Evolutionary conservation across 2,888 invertebrate genomes (phyloP).

Genomic region (Baccha elongata): DNA sequence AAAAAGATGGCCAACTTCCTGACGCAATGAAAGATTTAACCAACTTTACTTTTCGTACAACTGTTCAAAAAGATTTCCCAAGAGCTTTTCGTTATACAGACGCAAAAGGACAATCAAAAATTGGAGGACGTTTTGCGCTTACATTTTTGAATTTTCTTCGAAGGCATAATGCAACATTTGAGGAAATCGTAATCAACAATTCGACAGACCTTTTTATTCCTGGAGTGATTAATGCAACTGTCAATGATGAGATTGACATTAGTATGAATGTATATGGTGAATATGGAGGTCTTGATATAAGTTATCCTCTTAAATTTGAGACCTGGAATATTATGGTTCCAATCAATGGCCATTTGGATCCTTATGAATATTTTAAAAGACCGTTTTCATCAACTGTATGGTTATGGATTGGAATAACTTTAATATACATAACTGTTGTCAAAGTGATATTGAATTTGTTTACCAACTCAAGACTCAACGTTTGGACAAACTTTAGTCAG

Average conservation of each 20-base stretch:
- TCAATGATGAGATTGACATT: constrained; percentile 3
- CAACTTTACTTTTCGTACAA: constrained; percentile 24
- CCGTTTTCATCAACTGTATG: constrained; percentile 36
- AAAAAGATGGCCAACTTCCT: neutral
- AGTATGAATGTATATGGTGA: neutral
- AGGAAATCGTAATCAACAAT: constrained; percentile 3
- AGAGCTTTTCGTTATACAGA: constrained; percentile 15
- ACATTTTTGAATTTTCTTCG: constrained; percentile 15
- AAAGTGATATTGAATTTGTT: neutral
- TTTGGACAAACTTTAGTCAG: constrained; percentile 20
- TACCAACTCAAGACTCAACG: neutral
- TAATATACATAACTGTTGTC: constrained; percentile 19
- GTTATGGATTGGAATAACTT: constrained; percentile 11
- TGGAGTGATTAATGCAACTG: constrained; percentile 6
- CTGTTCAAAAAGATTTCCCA: constrained; percentile 26
- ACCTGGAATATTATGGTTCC: constrained; percentile 30
- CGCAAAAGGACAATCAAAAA: neutral
- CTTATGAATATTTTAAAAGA: constrained; percentile 40
- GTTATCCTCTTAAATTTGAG: constrained; percentile 16
- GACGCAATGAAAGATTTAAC: constrained; percentile 5
- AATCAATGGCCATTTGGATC: constrained; percentile 28
- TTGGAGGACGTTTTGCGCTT: constrained; percentile 22
- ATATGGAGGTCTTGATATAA: neutral
- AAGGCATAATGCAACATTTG: constrained; percentile 28
- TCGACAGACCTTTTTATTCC: neutral